phyloP scores from a whole-genome alignment of 2,797 vertebrate species.

The Lagodon rhomboides region DNA sequence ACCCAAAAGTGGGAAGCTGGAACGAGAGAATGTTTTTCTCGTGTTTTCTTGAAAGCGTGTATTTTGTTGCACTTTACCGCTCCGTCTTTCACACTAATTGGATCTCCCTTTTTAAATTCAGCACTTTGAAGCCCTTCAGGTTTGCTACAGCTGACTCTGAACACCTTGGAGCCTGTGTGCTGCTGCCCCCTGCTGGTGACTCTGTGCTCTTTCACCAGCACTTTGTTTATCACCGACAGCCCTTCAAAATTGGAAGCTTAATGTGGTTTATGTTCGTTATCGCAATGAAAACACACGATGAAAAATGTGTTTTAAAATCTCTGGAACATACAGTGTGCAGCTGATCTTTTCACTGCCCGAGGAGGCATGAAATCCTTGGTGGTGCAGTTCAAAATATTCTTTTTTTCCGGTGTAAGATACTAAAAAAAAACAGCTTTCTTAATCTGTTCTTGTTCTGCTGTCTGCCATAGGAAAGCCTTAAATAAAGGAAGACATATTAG shows the following conservation, averaged over 20 bases:
- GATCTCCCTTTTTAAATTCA: not conserved
- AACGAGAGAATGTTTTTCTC: no score
- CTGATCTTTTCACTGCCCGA: not conserved
- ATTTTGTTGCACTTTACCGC: not conserved
- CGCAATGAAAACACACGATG: no score
- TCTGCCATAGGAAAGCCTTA: conserved; percentile 6
- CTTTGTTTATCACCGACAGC: not conserved
- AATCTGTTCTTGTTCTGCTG: not conserved
- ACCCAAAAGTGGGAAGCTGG: no score
- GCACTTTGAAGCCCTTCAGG: not conserved
- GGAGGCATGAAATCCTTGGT: not conserved
- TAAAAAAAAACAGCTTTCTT: not conserved
- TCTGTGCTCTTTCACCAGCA: not conserved
- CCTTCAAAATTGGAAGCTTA: not conserved
- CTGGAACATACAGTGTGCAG: not conserved
- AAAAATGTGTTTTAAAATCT: not conserved
- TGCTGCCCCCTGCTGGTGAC: conserved; percentile 67
- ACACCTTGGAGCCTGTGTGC: not conserved
- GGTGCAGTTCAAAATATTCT: no score
- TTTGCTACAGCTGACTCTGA: not conserved
- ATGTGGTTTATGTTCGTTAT: not conserved
- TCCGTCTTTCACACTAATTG: not conserved
- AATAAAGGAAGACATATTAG: conserved; percentile 4
- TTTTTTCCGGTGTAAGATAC: not conserved
- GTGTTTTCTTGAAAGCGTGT: no score